Evolutionary conservation across 1,140 invertebrate species (phyloP).

Genomic region (Panagrolaimus sp.): DNA sequence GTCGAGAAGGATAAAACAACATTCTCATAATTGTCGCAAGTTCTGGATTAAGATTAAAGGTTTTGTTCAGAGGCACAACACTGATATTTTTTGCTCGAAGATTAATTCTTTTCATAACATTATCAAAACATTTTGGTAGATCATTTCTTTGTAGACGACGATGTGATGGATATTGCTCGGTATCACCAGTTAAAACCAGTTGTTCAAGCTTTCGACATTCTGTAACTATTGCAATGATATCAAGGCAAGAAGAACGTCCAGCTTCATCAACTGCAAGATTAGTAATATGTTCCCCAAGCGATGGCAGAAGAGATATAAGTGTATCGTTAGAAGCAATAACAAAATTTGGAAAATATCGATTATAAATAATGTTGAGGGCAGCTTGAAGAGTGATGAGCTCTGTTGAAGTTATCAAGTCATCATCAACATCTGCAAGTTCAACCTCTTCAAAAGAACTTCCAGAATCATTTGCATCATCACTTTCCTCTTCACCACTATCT

Average conservation of each 20-base stretch:
- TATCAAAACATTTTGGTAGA: neutral
- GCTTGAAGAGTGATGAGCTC: neutral
- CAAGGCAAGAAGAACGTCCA: neutral
- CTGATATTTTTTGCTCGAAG: neutral
- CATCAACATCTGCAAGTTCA: neutral
- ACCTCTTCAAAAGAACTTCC: neutral
- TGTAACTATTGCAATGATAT: neutral
- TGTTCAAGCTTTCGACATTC: conserved; percentile 1
- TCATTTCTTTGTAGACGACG: neutral
- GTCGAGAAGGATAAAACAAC: neutral
- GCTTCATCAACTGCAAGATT: neutral
- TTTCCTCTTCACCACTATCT: neutral
- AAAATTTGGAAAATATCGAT: neutral
- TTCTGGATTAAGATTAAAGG: neutral
- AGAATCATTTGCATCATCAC: neutral
- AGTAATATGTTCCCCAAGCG: neutral
- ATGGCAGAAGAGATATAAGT: neutral
- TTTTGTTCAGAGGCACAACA: neutral
- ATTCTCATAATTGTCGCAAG: neutral
- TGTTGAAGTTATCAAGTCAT: neutral
- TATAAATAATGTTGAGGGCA: neutral
- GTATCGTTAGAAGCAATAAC: neutral
- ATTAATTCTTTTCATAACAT: neutral
- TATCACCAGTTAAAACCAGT: neutral
- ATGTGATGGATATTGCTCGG: neutral